Evolutionary conservation across 2,113 vertebrate species (phyloP), one percentile per base, ranked within the genome.

Genomic region (Alexandromys fortis): DNA sequence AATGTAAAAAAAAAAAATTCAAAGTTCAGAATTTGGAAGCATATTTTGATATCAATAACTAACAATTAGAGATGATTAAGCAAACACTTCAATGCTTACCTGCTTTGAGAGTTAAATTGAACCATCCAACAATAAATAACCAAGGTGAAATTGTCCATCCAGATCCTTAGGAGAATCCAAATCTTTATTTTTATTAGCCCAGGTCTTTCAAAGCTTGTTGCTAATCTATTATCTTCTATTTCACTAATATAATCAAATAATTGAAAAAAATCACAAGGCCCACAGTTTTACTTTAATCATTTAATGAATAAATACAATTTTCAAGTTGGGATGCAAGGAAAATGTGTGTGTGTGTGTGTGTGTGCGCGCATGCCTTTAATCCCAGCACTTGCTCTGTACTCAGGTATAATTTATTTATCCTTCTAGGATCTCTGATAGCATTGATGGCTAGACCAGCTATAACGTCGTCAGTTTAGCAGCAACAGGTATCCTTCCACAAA

Each of bases 21-120:
- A 92, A 85, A 26, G 4, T 67, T 91, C 49, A 73, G 68, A 89
- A 93, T 93, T 91, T 85, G 52, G 75, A 94, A 95, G 38, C 2
- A 77, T 0, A 58, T 76, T 72, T 97, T 92, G 8, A 3, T 35
- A 42, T 95, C 77, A 77, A 79, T 90, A 92, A 47, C 28, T 90
- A 95, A 42, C 19, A 95, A 70, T 58, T 91, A 10, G 16, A 95
- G 76, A 91, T 78, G 78, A 86, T 24, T 83, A 24, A 67, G 42
- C 6, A 94, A 82, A n/a, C 5, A 91, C 16, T 22, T 38, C 10
- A 26, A 5, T 61, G 30, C 55, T 55, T 76, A 65, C 2, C 33
- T 38, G 26, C 72, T 38, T 72, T 35, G 55, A 47, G 21, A 68
- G 17, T 90, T 78, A 65, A 2, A 93, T 91, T 47, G 90, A 86